Conservation (phyloP, 92 coral and sea anemone species). For the Zoanthus gigantus region DNA sequence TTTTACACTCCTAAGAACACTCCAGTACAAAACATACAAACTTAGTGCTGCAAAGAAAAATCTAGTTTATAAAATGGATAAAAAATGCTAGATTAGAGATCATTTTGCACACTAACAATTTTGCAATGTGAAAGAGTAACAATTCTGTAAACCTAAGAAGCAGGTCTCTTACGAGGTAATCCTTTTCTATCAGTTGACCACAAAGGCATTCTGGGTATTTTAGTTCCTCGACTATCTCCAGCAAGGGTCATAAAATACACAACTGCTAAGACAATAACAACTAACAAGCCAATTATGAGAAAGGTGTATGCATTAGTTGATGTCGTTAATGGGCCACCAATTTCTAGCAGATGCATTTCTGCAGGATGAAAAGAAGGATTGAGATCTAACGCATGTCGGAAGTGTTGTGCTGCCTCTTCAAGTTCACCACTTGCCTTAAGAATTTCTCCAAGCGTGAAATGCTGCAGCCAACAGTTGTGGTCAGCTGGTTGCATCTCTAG, state of each 20-base stretch:
- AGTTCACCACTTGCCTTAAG: slow-evolving; percentile 90
- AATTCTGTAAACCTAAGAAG: slow-evolving; percentile 44
- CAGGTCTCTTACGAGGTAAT: slow-evolving; percentile 74
- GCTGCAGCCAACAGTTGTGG: slow-evolving; percentile 99
- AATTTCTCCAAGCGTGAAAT: slow-evolving; percentile 96
- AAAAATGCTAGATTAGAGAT: slow-evolving; percentile 31
- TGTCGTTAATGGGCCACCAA: slow-evolving; percentile 82
- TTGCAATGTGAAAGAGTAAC: not conserved
- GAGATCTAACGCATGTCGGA: slow-evolving; percentile 87
- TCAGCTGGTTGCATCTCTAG: slow-evolving; percentile 96
- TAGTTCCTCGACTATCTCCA: slow-evolving; percentile 77
- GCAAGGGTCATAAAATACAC: slow-evolving; percentile 95
- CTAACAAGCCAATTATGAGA: slow-evolving; percentile 89
- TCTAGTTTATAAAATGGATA: slow-evolving; percentile 42
- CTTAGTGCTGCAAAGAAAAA: slow-evolving; percentile 29
- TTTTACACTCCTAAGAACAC: slow-evolving; percentile 1
- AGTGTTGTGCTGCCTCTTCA: slow-evolving; percentile 91
- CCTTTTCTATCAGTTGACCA: slow-evolving; percentile 78
- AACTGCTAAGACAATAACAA: slow-evolving; percentile 84
- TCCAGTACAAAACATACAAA: slow-evolving; percentile 46
- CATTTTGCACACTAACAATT: not conserved
- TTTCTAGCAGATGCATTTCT: slow-evolving; percentile 91
- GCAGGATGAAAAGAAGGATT: slow-evolving; percentile 98
- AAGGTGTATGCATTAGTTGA: slow-evolving; percentile 92
- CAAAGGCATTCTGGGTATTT: slow-evolving; percentile 68